A percentile compares a stretch with the other conserved stretches of the same genome.
phyloP scores from a whole-genome alignment of 2,888 invertebrate species.

The Acrobasis suavella region DNA sequence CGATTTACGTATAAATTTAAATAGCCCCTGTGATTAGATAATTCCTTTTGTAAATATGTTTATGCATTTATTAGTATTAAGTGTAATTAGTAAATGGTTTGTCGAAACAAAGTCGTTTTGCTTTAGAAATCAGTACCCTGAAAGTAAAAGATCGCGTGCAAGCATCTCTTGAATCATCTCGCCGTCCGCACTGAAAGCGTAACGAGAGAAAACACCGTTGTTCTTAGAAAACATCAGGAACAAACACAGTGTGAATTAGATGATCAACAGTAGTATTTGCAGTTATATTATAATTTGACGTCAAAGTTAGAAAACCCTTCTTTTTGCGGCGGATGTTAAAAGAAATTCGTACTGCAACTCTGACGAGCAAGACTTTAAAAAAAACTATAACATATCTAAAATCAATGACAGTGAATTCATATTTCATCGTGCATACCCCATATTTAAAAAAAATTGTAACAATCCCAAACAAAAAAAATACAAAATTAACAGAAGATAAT shows the following conservation, averaged over 20 bases:
- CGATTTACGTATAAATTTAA: slow-evolving; percentile 59
- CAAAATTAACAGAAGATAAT: background rate
- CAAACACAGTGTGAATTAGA: background rate
- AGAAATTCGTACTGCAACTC: too few species aligned
- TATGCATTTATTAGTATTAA: slow-evolving; percentile 68
- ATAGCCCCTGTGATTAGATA: slow-evolving; percentile 54
- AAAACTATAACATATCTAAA: too few species aligned
- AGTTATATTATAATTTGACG: too few species aligned
- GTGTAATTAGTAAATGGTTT: slow-evolving; percentile 24
- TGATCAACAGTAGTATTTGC: background rate
- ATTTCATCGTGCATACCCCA: too few species aligned
- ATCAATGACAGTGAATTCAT: too few species aligned
- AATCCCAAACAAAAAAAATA: background rate
- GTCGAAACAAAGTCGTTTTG: background rate
- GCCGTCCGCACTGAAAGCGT: slow-evolving; percentile 72
- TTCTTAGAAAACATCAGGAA: slow-evolving; percentile 36
- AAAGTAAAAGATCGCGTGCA: slow-evolving; percentile 64
- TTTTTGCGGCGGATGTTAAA: too few species aligned
- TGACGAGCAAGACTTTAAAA: too few species aligned
- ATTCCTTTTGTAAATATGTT: slow-evolving; percentile 59
- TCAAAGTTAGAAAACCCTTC: too few species aligned
- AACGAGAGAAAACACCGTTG: slow-evolving; percentile 52
- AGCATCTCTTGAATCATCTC: slow-evolving; percentile 52
- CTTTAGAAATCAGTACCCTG: slow-evolving; percentile 32
- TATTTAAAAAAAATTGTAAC: too few species aligned